Conservation (phyloP, 2,888 invertebrate species). For the Hedya salicella region DNA sequence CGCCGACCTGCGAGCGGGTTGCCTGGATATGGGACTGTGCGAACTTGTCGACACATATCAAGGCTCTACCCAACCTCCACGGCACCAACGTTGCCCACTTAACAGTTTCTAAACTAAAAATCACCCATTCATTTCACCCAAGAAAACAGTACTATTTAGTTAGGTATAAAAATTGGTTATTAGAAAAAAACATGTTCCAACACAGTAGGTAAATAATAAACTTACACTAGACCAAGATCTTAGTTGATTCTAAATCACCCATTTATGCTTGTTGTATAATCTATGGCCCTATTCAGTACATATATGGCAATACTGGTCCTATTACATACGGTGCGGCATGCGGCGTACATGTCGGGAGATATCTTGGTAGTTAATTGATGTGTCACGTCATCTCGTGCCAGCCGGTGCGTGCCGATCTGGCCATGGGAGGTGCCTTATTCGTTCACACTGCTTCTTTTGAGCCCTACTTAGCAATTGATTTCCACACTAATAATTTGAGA, state of each 20-base stretch:
- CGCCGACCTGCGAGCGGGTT: too few relatives aligned
- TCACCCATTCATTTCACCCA: too few relatives aligned
- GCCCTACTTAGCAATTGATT: constrained; percentile 6
- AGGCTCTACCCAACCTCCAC: too few relatives aligned
- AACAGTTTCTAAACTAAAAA: too few relatives aligned
- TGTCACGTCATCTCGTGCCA: constrained; percentile 54
- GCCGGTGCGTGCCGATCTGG: constrained; percentile 51
- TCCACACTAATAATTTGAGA: background rate
- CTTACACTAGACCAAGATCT: background rate
- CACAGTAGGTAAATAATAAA: too few relatives aligned
- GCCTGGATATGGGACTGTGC: too few relatives aligned
- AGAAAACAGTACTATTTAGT: too few relatives aligned
- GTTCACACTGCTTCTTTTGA: constrained; percentile 16
- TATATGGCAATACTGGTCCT: constrained; percentile 10
- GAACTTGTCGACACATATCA: too few relatives aligned
- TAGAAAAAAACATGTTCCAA: too few relatives aligned
- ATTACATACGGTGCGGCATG: constrained; percentile 19
- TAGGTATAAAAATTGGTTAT: too few relatives aligned
- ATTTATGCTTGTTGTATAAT: constrained; percentile 12
- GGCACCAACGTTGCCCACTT: too few relatives aligned
- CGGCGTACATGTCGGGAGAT: constrained; percentile 12
- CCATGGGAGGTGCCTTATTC: constrained; percentile 46
- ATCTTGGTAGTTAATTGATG: constrained; percentile 50
- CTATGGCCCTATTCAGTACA: background rate
- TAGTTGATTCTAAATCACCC: background rate